Conservation (phyloP, 2,888 invertebrate genomes). For the Trypoxylon attenuatum region DNA sequence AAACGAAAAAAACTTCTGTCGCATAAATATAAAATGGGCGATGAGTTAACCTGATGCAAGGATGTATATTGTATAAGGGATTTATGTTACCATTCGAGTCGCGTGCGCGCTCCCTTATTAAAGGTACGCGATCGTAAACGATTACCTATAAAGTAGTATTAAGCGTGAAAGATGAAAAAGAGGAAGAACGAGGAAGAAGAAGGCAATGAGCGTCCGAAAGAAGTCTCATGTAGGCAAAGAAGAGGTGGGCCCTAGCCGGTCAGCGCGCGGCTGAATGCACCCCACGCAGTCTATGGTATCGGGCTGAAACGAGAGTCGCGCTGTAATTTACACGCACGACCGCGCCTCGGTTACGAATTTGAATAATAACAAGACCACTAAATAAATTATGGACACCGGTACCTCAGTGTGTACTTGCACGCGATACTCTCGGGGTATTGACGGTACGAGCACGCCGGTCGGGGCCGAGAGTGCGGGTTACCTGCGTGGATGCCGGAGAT, state of each 20-base stretch:
- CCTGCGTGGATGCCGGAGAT: constrained; percentile 2
- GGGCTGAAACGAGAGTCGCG: background rate
- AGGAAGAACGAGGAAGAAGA: background rate
- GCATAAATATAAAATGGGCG: no score
- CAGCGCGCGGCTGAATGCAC: no score
- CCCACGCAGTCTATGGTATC: no score
- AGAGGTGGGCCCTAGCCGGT: no score
- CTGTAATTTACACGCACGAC: background rate
- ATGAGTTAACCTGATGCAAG: no score
- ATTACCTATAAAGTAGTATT: background rate
- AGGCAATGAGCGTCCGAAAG: no score
- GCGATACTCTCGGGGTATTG: constrained; percentile 10
- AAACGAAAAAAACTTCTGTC: no score
- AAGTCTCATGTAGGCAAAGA: no score
- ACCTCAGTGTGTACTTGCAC: constrained; percentile 4
- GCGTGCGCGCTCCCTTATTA: background rate
- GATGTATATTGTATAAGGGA: no score
- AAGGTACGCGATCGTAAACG: background rate
- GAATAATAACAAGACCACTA: constrained; percentile 14
- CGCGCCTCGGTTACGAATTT: constrained; percentile 18
- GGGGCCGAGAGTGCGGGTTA: constrained; percentile 15
- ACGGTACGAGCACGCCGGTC: background rate
- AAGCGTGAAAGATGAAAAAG: background rate
- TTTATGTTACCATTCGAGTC: background rate
- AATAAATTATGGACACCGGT: constrained; percentile 10